A percentile compares a stretch with the other conserved stretches of the same genome.
These are phyloP conservation scores for Euschistus heros DNA, from an alignment of 1,140 invertebrate species.

Conservation along the genomic window DNA sequence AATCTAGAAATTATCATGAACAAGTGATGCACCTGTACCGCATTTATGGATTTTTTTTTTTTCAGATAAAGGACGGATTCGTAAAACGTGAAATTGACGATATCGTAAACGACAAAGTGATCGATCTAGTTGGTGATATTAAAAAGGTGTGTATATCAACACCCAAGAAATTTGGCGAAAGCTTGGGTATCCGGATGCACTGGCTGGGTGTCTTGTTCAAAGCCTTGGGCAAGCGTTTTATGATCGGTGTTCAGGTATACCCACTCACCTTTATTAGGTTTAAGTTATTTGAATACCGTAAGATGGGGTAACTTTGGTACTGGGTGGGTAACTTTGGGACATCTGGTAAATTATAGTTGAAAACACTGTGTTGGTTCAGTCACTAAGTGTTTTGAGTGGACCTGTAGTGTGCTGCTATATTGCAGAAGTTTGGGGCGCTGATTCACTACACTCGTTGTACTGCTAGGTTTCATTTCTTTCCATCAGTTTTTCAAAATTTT, in stretches of 20 bases:
- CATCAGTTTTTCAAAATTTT: no score
- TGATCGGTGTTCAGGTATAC: background rate
- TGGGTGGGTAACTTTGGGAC: background rate
- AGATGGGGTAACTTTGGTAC: no score
- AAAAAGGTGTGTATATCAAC: background rate
- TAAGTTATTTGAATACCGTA: no score
- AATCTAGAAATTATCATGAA: background rate
- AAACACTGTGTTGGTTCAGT: background rate
- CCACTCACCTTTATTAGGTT: background rate
- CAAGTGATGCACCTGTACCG: background rate
- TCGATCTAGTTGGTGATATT: background rate
- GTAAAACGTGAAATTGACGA: slow-evolving; percentile 1
- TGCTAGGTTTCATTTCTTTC: no score
- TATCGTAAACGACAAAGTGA: background rate
- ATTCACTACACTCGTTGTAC: no score
- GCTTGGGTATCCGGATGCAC: background rate
- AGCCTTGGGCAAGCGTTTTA: background rate
- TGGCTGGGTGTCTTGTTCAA: background rate
- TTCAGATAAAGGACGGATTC: background rate
- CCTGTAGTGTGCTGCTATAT: no score
- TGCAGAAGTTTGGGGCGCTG: no score
- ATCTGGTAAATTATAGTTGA: background rate
- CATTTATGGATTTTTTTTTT: background rate
- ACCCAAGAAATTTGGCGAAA: background rate
- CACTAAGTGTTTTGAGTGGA: background rate